Conservation (phyloP, 2,888 invertebrate species). For the Meganola albula region DNA sequence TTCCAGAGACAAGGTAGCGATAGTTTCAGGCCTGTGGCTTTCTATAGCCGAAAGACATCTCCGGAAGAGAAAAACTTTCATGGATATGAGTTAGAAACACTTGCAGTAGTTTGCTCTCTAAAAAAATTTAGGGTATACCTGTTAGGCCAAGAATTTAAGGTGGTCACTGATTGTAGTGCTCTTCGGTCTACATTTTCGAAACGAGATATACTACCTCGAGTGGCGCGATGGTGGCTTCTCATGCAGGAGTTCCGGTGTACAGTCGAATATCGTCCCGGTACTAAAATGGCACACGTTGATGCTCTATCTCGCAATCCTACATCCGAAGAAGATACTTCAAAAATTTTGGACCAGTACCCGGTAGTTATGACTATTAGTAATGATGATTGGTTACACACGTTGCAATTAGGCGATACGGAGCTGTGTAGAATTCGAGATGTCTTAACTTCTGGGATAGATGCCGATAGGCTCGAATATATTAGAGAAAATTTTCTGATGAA, state of each 20-base stretch:
- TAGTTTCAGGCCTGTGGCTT: background rate
- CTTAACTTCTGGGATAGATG: background rate
- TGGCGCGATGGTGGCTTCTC: no score
- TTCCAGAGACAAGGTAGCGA: background rate
- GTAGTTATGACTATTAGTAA: background rate
- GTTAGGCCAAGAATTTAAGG: background rate
- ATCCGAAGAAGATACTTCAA: background rate
- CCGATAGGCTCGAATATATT: background rate
- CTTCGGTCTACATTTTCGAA: background rate
- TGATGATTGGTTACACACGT: no score
- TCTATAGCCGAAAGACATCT: constrained; percentile 2
- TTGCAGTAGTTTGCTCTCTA: no score
- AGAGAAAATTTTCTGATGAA: background rate
- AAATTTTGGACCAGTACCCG: background rate
- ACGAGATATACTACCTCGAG: no score
- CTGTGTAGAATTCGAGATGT: constrained; percentile 1
- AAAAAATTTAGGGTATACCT: no score
- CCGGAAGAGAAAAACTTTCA: no score
- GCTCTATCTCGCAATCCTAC: constrained; percentile 1
- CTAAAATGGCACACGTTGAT: no score
- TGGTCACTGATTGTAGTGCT: background rate
- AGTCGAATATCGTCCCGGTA: no score
- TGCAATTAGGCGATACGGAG: background rate
- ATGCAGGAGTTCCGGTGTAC: background rate
- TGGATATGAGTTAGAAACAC: no score